Evolutionary conservation across 37 sponge, comb jelly and placozoan species (phyloP).

Genomic region (Lycopodina hypogea): DNA sequence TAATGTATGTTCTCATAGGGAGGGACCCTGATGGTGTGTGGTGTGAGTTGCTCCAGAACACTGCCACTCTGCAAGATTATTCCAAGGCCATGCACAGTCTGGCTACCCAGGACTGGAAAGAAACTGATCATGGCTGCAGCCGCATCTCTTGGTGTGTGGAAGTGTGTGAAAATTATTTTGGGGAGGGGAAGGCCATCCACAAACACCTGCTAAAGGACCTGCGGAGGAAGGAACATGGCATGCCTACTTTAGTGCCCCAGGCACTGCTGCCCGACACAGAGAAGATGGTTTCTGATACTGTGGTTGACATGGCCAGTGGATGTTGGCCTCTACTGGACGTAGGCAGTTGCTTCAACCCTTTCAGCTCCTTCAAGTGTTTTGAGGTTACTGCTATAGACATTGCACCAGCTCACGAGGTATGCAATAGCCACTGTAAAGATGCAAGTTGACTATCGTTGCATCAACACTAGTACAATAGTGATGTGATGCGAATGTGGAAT

Average conservation of each 20-base stretch:
- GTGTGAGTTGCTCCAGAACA: slow-evolving; percentile 42
- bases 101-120: slow-evolving; percentile 56
- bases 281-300: neutral
- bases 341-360: slow-evolving; percentile 90
- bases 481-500: neutral
- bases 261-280: slow-evolving; percentile 20
- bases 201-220: slow-evolving; percentile 58
- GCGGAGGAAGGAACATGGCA: slow-evolving; percentile 31
- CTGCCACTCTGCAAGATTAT: slow-evolving; percentile 33
- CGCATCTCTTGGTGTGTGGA: slow-evolving; percentile 72
- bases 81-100: slow-evolving; percentile 55
- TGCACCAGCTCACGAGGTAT: slow-evolving; percentile 69
- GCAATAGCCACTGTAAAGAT: neutral
- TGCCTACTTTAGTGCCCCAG: slow-evolving; percentile 19
- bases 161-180: slow-evolving; percentile 53
- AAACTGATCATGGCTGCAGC: slow-evolving; percentile 7
- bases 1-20: neutral
- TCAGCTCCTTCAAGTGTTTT: slow-evolving; percentile 28
- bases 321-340: slow-evolving; percentile 61
- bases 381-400: slow-evolving; percentile 71
- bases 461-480: neutral
- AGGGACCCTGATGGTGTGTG: slow-evolving; percentile 23
- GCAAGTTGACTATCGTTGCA: neutral
- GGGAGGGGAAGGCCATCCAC: slow-evolving; percentile 11
- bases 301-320: neutral